Evolutionary conservation across 2,113 vertebrate genomes (phyloP).

Genomic region (Corythoichthys intestinalis): DNA sequence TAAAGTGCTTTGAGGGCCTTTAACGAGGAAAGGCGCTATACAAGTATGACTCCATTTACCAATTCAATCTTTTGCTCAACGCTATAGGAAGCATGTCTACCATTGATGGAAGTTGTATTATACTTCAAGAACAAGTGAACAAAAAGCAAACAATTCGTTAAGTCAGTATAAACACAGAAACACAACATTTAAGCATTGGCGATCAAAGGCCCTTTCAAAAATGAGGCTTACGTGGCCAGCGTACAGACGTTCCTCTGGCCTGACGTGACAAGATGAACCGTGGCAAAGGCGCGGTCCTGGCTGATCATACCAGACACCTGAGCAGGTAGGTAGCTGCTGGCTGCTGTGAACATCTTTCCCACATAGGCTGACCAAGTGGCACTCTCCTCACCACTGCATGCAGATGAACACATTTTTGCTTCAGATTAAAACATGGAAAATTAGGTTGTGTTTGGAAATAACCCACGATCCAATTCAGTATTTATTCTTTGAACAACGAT

Average conservation of each 20-base stretch:
- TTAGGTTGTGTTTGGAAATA: not conserved
- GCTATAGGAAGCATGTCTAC: too few relatives aligned
- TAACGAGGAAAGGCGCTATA: too few relatives aligned
- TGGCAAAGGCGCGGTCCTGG: slow-evolving; percentile 94
- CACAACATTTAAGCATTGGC: not conserved
- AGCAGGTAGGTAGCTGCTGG: slow-evolving; percentile 92
- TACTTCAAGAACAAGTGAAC: too few relatives aligned
- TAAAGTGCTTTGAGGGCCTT: too few relatives aligned
- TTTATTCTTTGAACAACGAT: too few relatives aligned
- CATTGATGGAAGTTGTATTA: too few relatives aligned
- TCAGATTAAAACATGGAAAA: not conserved
- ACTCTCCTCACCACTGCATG: slow-evolving; percentile 74
- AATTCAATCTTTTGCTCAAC: too few relatives aligned
- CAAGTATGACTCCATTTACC: too few relatives aligned
- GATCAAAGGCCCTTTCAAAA: not conserved
- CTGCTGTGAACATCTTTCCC: slow-evolving; percentile 93
- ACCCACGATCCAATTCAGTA: not conserved
- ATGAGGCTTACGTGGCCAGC: slow-evolving; percentile 79
- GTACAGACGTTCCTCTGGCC: slow-evolving; percentile 85
- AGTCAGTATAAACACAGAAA: too few relatives aligned
- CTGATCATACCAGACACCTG: slow-evolving; percentile 95
- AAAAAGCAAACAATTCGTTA: too few relatives aligned
- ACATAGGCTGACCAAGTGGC: slow-evolving; percentile 88
- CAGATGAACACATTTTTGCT: not conserved
- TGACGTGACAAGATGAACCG: slow-evolving; percentile 79